Percentiles rank a stretch among this genome's conserved stretches.
phyloP scores from a whole-genome alignment of 1,140 invertebrate genomes.

The Leptoteleia sp. region DNA sequence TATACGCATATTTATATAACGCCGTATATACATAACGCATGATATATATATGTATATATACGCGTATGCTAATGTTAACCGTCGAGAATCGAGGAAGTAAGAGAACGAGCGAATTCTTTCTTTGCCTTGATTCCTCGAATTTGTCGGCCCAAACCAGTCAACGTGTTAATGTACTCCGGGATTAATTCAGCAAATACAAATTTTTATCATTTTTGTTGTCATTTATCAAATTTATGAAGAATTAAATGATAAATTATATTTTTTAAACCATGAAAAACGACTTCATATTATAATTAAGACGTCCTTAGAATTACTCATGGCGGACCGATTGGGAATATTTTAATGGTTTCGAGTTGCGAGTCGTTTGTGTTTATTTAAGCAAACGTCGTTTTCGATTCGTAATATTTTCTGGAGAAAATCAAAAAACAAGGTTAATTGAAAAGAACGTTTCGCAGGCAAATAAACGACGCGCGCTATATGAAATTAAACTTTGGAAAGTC shows the following conservation, averaged over 20 bases:
- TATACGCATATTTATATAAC: too few species aligned
- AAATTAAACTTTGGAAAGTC: constrained; percentile 1
- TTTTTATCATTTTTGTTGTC: constrained; percentile 45
- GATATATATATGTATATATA: constrained; percentile 17
- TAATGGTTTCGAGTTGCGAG: background rate
- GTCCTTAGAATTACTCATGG: constrained; percentile 7
- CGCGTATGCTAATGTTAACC: constrained; percentile 33
- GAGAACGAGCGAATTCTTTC: constrained; percentile 20
- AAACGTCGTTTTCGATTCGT: background rate
- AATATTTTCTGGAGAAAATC: background rate
- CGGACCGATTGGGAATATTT: constrained; percentile 2
- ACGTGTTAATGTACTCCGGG: constrained; percentile 15
- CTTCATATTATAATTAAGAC: constrained; percentile 45
- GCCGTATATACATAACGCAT: too few species aligned
- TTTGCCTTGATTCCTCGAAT: constrained; percentile 28
- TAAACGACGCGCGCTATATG: background rate
- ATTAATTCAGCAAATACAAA: constrained; percentile 38
- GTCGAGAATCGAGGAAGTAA: constrained; percentile 29
- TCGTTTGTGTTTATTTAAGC: background rate
- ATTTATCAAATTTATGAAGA: constrained; percentile 49
- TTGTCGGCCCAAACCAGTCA: constrained; percentile 20
- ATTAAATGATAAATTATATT: constrained; percentile 39
- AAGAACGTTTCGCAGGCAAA: background rate
- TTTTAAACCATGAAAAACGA: constrained; percentile 32
- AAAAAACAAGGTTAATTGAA: background rate